phyloP scores from a whole-genome alignment of 1,140 invertebrate species.

The Formica exsecta region DNA sequence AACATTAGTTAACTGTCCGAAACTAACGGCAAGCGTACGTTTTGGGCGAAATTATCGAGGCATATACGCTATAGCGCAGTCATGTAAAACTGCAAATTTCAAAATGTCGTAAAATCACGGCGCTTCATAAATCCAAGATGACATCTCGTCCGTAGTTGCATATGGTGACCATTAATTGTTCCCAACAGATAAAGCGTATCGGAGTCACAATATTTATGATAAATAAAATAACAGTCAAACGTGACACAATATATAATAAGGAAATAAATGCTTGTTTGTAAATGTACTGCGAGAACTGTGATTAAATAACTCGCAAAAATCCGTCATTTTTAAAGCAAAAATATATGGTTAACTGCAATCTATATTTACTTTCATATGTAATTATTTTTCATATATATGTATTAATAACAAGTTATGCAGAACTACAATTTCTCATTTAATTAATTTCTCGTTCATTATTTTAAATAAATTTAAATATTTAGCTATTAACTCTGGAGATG shows the following conservation, averaged over 20 bases:
- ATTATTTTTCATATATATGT: background rate
- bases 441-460: too few relatives aligned
- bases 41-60: slow-evolving; percentile 62
- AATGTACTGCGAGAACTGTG: background rate
- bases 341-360: background rate
- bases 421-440: background rate
- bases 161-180: slow-evolving; percentile 54
- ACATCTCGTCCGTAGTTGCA: slow-evolving; percentile 38
- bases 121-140: slow-evolving; percentile 75
- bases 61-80: slow-evolving; percentile 21
- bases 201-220: background rate
- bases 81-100: slow-evolving; percentile 74
- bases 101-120: slow-evolving; percentile 69
- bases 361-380: background rate
- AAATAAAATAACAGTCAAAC: background rate
- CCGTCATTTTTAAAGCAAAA: background rate
- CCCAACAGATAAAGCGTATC: slow-evolving; percentile 48
- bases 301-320: background rate
- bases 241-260: too few relatives aligned
- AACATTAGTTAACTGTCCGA: slow-evolving; percentile 21
- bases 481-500: background rate
- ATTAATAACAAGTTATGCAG: background rate
- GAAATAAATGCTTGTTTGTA: too few relatives aligned
- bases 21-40: background rate
- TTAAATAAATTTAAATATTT: slow-evolving; percentile 2